Percentiles rank a stretch among this genome's conserved stretches.
phyloP scores from a whole-genome alignment of 2,888 invertebrate species.

The Callinectes sapidus region DNA sequence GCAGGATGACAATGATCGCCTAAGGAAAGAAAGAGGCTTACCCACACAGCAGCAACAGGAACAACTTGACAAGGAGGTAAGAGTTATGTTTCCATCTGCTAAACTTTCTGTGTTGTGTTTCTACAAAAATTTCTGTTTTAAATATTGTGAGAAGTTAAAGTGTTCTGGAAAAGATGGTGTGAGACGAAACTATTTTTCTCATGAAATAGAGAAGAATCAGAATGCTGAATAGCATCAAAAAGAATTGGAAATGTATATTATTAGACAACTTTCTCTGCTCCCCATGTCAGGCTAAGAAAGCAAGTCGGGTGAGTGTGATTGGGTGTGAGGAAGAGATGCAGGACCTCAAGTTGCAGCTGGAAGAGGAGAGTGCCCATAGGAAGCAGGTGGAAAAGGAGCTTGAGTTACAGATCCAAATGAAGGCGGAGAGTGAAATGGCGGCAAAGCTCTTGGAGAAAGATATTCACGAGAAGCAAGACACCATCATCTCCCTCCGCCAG shows the following conservation, averaged over 20 bases:
- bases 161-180: not conserved
- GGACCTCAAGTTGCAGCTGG: conserved; percentile 82
- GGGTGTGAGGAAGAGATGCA: conserved; percentile 74
- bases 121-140: not conserved
- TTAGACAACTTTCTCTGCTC: not conserved
- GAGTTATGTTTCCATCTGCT: not conserved
- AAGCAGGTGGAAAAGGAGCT: conserved; percentile 86
- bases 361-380: conserved; percentile 80
- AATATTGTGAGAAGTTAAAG: not conserved
- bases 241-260: not conserved
- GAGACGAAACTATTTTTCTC: not conserved
- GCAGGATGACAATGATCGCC: conserved; percentile 87
- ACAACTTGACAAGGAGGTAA: conserved; percentile 68
- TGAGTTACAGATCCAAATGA: conserved; percentile 91
- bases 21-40: conserved; percentile 75
- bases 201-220: not conserved
- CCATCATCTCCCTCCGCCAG: conserved; percentile 90
- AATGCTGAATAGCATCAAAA: not conserved
- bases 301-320: conserved; percentile 70
- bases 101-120: not conserved
- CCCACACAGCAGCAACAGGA: conserved; percentile 71
- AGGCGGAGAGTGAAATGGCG: conserved; percentile 97
- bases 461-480: conserved; percentile 98
- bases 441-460: conserved; percentile 97
- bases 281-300: conserved; percentile 67